phyloP scores from a whole-genome alignment of 2,888 invertebrate genomes.

The Enoplolaimus lenunculus region DNA sequence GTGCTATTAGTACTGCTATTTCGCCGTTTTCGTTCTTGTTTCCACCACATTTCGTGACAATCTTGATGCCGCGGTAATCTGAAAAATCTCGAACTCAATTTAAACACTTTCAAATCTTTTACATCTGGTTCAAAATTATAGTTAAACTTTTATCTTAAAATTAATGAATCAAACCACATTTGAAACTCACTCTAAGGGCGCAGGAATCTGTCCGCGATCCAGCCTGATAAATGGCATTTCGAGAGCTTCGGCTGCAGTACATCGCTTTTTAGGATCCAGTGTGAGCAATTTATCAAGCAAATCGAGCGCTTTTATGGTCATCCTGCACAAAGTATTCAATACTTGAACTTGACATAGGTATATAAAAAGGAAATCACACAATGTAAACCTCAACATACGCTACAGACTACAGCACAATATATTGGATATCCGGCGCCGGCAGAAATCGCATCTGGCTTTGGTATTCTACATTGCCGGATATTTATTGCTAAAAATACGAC shows the following conservation, averaged over 20 bases:
- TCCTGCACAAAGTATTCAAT: constrained; percentile 54
- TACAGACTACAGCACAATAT: too few relatives aligned
- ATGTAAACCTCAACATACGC: not conserved
- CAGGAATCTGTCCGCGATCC: constrained; percentile 47
- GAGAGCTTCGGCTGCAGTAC: constrained; percentile 83
- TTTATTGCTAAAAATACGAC: too few relatives aligned
- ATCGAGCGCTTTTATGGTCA: too few relatives aligned
- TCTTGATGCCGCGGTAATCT: constrained; percentile 84
- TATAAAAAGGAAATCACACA: not conserved
- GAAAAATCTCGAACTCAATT: constrained; percentile 19
- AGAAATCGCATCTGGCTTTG: too few relatives aligned
- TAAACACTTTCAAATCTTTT: not conserved
- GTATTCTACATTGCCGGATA: too few relatives aligned
- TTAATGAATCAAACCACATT: too few relatives aligned
- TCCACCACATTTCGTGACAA: constrained; percentile 98
- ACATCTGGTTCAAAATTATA: too few relatives aligned
- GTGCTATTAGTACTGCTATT: too few relatives aligned
- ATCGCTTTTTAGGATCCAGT: constrained; percentile 78
- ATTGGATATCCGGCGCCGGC: too few relatives aligned
- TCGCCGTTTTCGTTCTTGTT: constrained; percentile 58
- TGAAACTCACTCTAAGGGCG: not conserved
- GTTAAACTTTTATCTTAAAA: too few relatives aligned
- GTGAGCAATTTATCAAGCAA: constrained; percentile 87
- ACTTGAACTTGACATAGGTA: constrained; percentile 28
- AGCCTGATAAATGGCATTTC: constrained; percentile 79